Conservation (phyloP, 1,140 invertebrate species). For the Saccostrea glomerata region DNA sequence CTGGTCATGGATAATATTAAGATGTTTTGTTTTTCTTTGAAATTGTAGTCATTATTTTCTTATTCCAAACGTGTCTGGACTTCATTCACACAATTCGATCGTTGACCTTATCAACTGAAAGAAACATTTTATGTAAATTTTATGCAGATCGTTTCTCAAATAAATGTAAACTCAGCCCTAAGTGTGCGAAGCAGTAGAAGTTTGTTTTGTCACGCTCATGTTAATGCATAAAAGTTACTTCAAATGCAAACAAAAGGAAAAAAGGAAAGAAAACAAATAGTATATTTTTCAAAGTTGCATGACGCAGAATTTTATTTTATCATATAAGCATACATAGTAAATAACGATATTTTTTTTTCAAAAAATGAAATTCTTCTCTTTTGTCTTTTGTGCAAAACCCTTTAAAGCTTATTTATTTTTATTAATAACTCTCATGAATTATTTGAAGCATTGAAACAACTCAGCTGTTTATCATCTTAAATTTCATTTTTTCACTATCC, state of each 20-base stretch:
- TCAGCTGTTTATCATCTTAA: too few relatives aligned
- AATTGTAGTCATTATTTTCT: background rate
- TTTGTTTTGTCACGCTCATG: background rate
- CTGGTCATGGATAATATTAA: background rate
- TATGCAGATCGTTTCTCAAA: slow-evolving; percentile 15
- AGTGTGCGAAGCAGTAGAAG: background rate
- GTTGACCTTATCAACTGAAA: slow-evolving; percentile 33
- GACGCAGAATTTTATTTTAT: background rate
- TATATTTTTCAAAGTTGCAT: background rate
- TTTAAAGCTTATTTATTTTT: too few relatives aligned
- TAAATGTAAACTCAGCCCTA: slow-evolving; percentile 13
- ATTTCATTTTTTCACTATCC: background rate
- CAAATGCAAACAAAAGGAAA: too few relatives aligned
- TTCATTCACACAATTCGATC: slow-evolving; percentile 14
- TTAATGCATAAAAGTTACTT: background rate
- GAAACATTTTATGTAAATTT: slow-evolving; percentile 37
- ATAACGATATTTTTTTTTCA: too few relatives aligned
- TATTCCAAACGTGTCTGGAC: background rate
- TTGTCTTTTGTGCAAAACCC: too few relatives aligned
- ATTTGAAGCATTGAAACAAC: too few relatives aligned
- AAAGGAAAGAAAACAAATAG: too few relatives aligned
- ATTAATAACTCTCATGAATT: too few relatives aligned
- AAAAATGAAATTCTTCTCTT: too few relatives aligned
- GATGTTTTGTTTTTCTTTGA: background rate
- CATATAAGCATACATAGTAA: background rate